Conservation (phyloP, 2,797 vertebrate species). For the Paedocypris micromegethes region DNA sequence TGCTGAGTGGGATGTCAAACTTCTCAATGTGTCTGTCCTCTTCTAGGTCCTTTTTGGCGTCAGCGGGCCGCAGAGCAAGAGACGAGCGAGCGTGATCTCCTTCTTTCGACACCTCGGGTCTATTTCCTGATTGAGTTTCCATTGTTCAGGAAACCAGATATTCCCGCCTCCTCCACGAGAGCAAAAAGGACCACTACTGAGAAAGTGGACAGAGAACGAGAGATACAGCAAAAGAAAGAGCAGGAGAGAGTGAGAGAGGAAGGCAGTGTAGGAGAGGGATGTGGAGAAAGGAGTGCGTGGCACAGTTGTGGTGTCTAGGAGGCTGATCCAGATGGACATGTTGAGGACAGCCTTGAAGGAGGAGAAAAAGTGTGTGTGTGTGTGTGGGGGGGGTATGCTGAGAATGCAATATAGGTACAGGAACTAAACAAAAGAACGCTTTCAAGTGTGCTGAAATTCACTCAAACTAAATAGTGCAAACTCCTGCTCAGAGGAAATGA, state of each 20-base stretch:
- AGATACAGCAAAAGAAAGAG: slow-evolving; percentile 36
- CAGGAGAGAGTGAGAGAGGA: slow-evolving; percentile 11
- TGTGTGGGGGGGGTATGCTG: slow-evolving; percentile 44
- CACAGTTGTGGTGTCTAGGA: slow-evolving; percentile 38
- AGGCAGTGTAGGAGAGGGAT: slow-evolving; percentile 32
- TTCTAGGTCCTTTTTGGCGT: slow-evolving; percentile 61
- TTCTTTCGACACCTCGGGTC: slow-evolving; percentile 57
- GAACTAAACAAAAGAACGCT: slow-evolving; percentile 18
- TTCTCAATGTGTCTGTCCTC: slow-evolving; percentile 64
- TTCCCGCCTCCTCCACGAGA: slow-evolving; percentile 37
- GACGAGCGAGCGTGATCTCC: slow-evolving; percentile 51
- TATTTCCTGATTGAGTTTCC: slow-evolving; percentile 79
- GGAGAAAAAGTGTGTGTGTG: slow-evolving; percentile 52
- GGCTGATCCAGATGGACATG: slow-evolving; percentile 29
- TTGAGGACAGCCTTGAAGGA: slow-evolving; percentile 32
- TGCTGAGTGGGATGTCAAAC: slow-evolving; percentile 69
- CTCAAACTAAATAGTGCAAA: slow-evolving; percentile 46
- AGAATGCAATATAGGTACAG: slow-evolving; percentile 48
- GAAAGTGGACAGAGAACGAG: slow-evolving; percentile 27
- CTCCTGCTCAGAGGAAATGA: slow-evolving; percentile 47
- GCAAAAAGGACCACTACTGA: slow-evolving; percentile 27
- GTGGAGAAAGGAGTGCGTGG: slow-evolving; percentile 39
- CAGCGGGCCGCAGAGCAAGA: slow-evolving; percentile 51
- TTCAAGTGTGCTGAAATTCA: slow-evolving; percentile 15
- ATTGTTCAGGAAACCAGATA: slow-evolving; percentile 70